A percentile compares a stretch with the other conserved stretches of the same genome.
Evolutionary conservation across 2,888 invertebrate species (phyloP).

Genomic region (Brenthis ino): DNA sequence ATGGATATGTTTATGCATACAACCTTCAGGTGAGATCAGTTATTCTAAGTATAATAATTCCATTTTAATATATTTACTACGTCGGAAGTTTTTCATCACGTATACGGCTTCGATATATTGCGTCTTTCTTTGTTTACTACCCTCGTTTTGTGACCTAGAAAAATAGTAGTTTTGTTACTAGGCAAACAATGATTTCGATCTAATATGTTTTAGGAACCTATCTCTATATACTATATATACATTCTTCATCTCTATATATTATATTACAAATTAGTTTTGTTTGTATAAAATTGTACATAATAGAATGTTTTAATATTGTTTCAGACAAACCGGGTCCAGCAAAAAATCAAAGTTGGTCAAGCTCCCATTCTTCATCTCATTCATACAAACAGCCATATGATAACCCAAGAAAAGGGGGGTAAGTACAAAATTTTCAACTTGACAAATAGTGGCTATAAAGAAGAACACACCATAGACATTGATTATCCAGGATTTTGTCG

Average conservation of each 20-base stretch:
- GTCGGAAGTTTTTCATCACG: slow-evolving; percentile 43
- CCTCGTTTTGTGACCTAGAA: slow-evolving; percentile 73
- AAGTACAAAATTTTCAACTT: slow-evolving; percentile 85
- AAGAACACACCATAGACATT: slow-evolving; percentile 80
- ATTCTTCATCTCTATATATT: too few species aligned
- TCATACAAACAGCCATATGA: slow-evolving; percentile 83
- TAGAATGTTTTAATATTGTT: slow-evolving; percentile 48
- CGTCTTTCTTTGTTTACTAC: slow-evolving; percentile 68
- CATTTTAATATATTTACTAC: slow-evolving; percentile 43
- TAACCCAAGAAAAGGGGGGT: slow-evolving; percentile 90
- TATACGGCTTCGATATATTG: slow-evolving; percentile 43
- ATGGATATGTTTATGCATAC: slow-evolving; percentile 89
- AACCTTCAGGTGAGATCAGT: slow-evolving; percentile 86
- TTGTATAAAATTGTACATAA: neutral
- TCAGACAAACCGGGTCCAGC: slow-evolving; percentile 87
- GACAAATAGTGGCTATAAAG: slow-evolving; percentile 83
- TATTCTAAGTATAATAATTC: slow-evolving; percentile 55
- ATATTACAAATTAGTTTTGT: too few species aligned
- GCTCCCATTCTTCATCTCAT: slow-evolving; percentile 84
- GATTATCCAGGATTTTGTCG: slow-evolving; percentile 88
- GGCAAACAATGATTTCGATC: slow-evolving; percentile 31
- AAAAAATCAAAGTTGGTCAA: slow-evolving; percentile 85
- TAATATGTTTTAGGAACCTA: neutral
- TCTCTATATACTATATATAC: too few species aligned
- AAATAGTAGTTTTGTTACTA: slow-evolving; percentile 43